Evolutionary conservation across 2,113 vertebrate genomes (phyloP).

Genomic region (Pseudopipra pipra): DNA sequence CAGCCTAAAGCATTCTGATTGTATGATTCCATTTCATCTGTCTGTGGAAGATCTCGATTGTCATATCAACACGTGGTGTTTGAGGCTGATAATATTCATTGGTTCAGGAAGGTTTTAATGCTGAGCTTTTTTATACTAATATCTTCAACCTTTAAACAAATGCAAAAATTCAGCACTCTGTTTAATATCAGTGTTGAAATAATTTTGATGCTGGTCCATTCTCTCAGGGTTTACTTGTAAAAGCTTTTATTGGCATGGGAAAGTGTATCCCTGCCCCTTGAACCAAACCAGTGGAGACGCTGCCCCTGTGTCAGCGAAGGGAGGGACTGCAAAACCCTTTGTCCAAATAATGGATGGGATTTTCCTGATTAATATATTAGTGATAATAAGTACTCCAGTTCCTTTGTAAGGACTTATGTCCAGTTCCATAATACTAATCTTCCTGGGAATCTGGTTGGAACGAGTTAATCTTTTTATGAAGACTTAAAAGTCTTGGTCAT

Average conservation of each 20-base stretch:
- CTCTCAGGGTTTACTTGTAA: neutral
- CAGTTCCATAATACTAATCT: neutral
- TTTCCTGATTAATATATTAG: accelerated
- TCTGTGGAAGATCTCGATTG: neutral
- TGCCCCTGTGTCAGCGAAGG: neutral
- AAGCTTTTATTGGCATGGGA: neutral
- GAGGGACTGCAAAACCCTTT: neutral
- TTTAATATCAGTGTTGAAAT: neutral
- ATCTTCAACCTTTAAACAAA: neutral
- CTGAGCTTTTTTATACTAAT: neutral
- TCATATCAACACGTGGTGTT: neutral
- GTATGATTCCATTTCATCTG: neutral
- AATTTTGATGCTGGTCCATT: neutral
- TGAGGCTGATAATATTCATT: neutral
- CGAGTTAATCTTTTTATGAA: accelerated
- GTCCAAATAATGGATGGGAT: neutral
- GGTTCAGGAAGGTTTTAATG: neutral
- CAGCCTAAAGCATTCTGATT: neutral
- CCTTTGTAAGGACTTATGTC: neutral
- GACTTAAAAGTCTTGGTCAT: neutral
- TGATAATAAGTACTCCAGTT: neutral
- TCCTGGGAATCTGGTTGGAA: neutral
- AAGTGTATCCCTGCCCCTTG: neutral
- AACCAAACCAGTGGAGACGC: neutral
- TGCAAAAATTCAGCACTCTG: neutral